These are phyloP conservation scores for Brienomyrus brachyistius DNA, from an alignment of 2,113 vertebrate species.

Conservation along the genomic window DNA sequence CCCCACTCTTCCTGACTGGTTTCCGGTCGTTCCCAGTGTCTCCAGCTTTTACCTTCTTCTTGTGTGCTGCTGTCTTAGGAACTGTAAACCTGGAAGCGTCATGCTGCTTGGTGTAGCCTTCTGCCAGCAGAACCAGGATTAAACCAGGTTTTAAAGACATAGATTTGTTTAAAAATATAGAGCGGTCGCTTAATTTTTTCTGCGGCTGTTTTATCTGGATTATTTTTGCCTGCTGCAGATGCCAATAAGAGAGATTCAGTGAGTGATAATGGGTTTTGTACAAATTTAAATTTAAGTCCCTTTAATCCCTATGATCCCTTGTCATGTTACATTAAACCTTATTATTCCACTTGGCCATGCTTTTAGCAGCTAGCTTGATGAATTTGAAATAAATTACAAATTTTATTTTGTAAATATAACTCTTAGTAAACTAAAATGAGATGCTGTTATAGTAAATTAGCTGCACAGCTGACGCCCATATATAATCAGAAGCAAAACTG, in stretches of 20 bases:
- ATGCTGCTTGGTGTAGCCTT: no score
- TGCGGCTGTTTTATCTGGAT: neutral
- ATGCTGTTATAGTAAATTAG: neutral
- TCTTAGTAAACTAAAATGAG: neutral
- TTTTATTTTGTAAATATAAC: neutral
- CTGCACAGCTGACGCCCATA: neutral
- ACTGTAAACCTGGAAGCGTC: no score
- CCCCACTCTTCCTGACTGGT: no score
- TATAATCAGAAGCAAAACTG: neutral
- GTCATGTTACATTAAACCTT: neutral
- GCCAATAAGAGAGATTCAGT: neutral
- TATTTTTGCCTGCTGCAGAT: neutral
- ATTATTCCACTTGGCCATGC: neutral
- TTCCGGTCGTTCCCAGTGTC: no score
- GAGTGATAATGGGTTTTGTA: neutral
- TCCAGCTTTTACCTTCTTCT: no score
- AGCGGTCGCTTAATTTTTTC: neutral
- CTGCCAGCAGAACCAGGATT: no score
- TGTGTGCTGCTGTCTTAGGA: no score
- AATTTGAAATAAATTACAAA: neutral
- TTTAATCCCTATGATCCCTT: neutral
- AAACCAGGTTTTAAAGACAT: no score
- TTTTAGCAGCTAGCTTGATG: neutral
- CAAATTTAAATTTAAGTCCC: neutral
- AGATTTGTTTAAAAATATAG: no score